phyloP scores from a whole-genome alignment of 1,140 invertebrate genomes.

The Drosophila nebulosa region DNA sequence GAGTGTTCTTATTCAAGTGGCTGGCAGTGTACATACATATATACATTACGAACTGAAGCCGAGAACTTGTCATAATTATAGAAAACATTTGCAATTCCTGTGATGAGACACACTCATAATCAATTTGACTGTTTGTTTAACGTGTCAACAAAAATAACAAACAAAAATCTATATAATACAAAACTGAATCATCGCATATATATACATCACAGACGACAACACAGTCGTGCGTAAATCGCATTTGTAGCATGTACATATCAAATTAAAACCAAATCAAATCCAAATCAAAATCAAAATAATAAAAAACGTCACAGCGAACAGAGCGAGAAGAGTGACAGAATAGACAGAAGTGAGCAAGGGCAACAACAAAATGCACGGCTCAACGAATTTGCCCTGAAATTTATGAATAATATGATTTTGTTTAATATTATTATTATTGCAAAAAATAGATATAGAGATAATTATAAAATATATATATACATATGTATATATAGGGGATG shows the following conservation, averaged over 20 bases:
- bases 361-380: slow-evolving; percentile 5
- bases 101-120: neutral
- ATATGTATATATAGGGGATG: neutral
- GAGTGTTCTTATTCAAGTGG: too few relatives aligned
- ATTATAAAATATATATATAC: neutral
- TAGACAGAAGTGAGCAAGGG: neutral
- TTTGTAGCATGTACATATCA: neutral
- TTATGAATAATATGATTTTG: neutral
- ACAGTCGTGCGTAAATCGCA: too few relatives aligned
- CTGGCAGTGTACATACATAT: neutral
- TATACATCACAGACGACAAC: too few relatives aligned
- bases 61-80: neutral
- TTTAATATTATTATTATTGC: neutral
- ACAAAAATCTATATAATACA: neutral
- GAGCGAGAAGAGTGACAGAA: neutral
- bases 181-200: slow-evolving; percentile 1
- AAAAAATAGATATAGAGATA: slow-evolving; percentile 2
- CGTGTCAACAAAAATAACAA: neutral
- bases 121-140: neutral
- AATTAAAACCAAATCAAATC: too few relatives aligned
- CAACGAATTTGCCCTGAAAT: slow-evolving; percentile 11
- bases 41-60: neutral
- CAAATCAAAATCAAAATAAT: neutral
- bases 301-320: neutral
- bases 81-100: neutral